Conservation (phyloP, 2,888 invertebrate genomes). For the Pachydiplax longipennis region DNA sequence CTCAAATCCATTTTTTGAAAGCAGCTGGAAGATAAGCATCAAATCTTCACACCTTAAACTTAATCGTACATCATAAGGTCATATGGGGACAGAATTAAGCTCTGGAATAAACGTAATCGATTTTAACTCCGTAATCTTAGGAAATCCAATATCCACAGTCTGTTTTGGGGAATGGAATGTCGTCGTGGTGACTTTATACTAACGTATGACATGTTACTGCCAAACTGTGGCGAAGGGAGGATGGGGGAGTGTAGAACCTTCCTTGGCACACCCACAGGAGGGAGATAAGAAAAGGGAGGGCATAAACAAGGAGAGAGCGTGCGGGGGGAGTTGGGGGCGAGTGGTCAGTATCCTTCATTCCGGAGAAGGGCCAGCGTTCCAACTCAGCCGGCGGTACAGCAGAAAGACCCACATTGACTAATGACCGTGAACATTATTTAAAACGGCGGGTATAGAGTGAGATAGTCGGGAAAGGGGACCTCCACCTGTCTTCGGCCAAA, state of each 20-base stretch:
- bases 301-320: background rate
- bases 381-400: background rate
- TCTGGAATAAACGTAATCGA: background rate
- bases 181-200: background rate
- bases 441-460: slow-evolving; percentile 35
- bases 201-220: background rate
- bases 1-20: too few relatives aligned
- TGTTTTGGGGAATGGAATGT: background rate
- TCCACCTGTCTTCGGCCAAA: slow-evolving; percentile 11
- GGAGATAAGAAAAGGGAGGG: background rate
- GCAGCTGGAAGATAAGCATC: too few relatives aligned
- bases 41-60: too few relatives aligned
- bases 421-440: slow-evolving; percentile 42
- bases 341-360: slow-evolving; percentile 41
- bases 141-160: background rate
- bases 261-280: background rate
- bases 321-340: slow-evolving; percentile 4
- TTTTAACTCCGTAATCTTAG: background rate
- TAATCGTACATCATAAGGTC: too few relatives aligned
- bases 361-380: slow-evolving; percentile 4
- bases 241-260: background rate
- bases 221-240: background rate
- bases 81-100: too few relatives aligned
- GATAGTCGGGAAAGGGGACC: background rate
- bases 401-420: slow-evolving; percentile 40